Evolutionary conservation across 2,888 invertebrate species (phyloP), one percentile per base, ranked within the genome.

Genomic region (Napeogenes inachia): DNA sequence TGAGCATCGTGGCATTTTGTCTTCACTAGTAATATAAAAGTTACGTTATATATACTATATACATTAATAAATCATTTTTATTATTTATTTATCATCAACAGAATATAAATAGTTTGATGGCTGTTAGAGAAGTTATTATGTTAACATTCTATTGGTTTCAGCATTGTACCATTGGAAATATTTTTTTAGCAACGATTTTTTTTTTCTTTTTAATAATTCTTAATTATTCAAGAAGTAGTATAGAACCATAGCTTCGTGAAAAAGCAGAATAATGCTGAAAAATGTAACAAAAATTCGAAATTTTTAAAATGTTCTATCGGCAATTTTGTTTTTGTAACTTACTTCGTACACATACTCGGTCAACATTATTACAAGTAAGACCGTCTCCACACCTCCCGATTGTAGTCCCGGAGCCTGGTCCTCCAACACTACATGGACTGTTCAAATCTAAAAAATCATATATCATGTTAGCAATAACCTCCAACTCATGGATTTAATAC

Each of bases 361-460:
- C 71, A 3, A 75, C 76, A 0, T 63, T 59, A 2, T 74, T 75
- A 72, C 93, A 94, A 2, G 79, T 80, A 12, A 93, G 83, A 0
- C 92, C 92, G 2, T 91, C 87, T 0, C 93, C 94, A 73, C 94
- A 94, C 10, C 93, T 85, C 4, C 91, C 89, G 0, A 89, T 81
- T 0, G 92, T 92, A 4, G 87, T 81, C 0, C 92, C 90, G 2
- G 84, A 77, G 0, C 93, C 93, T 0, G 92, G 89, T 0, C 87
- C 85, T 0, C 92, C 92, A 0, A 76, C 45, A 33, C 89, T 86
- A 75, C 94, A 94, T 32, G 79, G 76, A 0, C 89, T 89, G 0
- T 84, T 90, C 73, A 89, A 84, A 4, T 73, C 92, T 93, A 79
- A 30, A 85, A 83, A 50, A 6, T 33, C 57, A n/a, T 12, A 55